Percentiles rank a stretch among this genome's conserved stretches.
These are phyloP conservation scores for Calyptommatus sinebrachiatus DNA, from an alignment of 2,113 vertebrate genomes.

Conservation along the genomic window DNA sequence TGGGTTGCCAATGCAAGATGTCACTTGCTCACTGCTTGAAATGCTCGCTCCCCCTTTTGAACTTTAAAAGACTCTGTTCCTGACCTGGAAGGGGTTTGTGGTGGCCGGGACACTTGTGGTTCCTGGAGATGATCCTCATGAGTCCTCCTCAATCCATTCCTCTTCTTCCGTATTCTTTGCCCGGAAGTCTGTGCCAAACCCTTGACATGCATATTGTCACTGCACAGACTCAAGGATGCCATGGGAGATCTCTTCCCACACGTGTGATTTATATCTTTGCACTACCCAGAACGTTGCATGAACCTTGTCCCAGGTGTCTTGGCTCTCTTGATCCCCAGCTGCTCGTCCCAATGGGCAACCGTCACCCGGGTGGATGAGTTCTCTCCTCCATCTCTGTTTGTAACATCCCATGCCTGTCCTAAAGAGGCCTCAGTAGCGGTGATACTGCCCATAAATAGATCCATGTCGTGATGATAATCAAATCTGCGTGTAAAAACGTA, in stretches of 20 bases:
- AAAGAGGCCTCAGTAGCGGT: neutral
- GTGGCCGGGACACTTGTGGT: neutral
- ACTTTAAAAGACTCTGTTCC: conserved; percentile 15
- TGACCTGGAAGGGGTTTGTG: neutral
- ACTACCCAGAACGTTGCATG: conserved; percentile 15
- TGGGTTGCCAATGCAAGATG: conserved; percentile 42
- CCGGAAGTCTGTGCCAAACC: neutral
- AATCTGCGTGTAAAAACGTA: neutral
- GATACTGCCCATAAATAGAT: neutral
- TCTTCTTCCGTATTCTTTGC: neutral
- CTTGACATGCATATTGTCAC: neutral
- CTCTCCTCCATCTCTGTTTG: neutral
- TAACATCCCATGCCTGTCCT: neutral
- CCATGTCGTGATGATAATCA: neutral
- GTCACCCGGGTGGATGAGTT: neutral
- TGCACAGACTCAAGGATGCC: neutral
- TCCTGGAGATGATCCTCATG: conserved; percentile 19
- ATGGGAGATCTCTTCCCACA: rapidly evolving
- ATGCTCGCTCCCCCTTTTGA: conserved; percentile 16
- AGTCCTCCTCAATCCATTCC: conserved; percentile 3
- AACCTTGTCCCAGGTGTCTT: neutral
- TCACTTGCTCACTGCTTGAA: conserved; percentile 19
- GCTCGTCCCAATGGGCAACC: too few species aligned
- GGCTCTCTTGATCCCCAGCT: rapidly evolving
- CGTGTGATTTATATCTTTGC: neutral